phyloP scores from a whole-genome alignment of 2,113 vertebrate species.

The Salminus brasiliensis region DNA sequence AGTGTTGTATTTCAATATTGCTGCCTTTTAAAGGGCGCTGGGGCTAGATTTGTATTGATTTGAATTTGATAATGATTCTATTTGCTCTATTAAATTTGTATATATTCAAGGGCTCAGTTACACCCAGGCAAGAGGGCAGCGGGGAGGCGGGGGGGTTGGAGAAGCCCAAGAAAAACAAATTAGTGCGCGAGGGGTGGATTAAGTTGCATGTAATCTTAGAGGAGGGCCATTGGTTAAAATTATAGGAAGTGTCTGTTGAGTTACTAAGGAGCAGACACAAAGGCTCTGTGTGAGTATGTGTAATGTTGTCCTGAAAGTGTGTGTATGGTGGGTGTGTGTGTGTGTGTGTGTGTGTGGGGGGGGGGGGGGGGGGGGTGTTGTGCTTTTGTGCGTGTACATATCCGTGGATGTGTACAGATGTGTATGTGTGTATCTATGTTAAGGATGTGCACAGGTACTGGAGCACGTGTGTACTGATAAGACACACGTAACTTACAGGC shows the following conservation, averaged over 20 bases:
- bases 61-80: conserved; percentile 84
- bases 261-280: conserved; percentile 65
- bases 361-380: too few species aligned
- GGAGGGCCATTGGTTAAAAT: conserved; percentile 64
- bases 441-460: too few species aligned
- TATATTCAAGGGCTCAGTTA: conserved; percentile 77
- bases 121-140: conserved; percentile 63
- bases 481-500: too few species aligned
- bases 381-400: too few species aligned
- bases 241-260: conserved; percentile 72
- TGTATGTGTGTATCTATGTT: too few species aligned
- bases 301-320: background rate
- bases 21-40: conserved; percentile 75
- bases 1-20: conserved; percentile 81
- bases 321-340: conserved; percentile 31
- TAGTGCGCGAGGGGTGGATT: conserved; percentile 77
- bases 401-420: too few species aligned
- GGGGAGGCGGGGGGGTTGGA: too few species aligned
- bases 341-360: conserved; percentile 15
- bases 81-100: conserved; percentile 82
- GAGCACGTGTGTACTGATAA: too few species aligned
- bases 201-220: conserved; percentile 80
- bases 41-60: conserved; percentile 81
- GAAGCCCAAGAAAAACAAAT: conserved; percentile 77
- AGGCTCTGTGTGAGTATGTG: conserved; percentile 45